Evolutionary conservation across 1,140 invertebrate species (phyloP).

Genomic region (Drosophila nigromelanica): DNA sequence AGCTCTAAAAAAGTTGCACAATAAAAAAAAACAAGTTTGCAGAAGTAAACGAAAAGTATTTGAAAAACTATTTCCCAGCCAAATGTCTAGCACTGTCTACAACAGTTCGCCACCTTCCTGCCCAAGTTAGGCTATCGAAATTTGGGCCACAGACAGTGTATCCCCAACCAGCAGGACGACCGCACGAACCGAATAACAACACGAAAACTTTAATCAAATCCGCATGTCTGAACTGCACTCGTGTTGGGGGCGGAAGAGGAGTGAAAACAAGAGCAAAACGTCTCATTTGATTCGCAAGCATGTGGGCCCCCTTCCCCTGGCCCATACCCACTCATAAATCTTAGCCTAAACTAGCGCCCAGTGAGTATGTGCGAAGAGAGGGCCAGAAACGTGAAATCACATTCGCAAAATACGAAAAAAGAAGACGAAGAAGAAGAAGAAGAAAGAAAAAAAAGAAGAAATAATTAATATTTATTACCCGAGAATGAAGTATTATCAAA

Average conservation of each 20-base stretch:
- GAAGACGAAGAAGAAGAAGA: no score
- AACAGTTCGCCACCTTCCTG: neutral
- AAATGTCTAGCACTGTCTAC: neutral
- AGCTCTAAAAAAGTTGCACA: neutral
- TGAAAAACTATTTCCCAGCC: neutral
- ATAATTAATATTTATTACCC: conserved; percentile 82
- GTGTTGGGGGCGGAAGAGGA: conserved; percentile 30
- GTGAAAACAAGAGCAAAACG: conserved; percentile 34
- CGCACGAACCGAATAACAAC: conserved; percentile 34
- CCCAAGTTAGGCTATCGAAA: conserved; percentile 11
- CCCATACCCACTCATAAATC: conserved; percentile 57
- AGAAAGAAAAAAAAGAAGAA: conserved; percentile 13
- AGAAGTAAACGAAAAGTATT: neutral
- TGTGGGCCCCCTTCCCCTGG: neutral
- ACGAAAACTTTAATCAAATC: conserved; percentile 58
- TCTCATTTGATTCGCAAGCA: conserved; percentile 67
- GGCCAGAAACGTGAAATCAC: conserved; percentile 63
- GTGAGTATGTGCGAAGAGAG: conserved; percentile 24
- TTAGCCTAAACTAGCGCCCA: conserved; percentile 68
- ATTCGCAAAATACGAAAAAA: conserved; percentile 63
- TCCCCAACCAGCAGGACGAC: neutral
- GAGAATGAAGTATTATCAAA: conserved; percentile 82
- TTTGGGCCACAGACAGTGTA: conserved; percentile 6
- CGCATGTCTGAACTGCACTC: conserved; percentile 55
- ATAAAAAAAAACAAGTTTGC: neutral